Conservation (phyloP, 1,140 invertebrate species). For the Danaus melanippus region DNA sequence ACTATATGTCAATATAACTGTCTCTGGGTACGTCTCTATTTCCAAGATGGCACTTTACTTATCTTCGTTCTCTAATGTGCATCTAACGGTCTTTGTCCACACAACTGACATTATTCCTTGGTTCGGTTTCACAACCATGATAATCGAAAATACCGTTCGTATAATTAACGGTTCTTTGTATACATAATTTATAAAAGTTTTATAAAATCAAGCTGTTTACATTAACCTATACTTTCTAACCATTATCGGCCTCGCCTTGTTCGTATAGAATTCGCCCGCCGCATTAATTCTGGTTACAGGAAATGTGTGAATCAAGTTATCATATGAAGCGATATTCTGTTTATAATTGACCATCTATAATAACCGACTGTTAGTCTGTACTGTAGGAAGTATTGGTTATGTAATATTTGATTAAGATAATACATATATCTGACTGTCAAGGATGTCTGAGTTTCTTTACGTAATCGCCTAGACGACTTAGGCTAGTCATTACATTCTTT, state of each 20-base stretch:
- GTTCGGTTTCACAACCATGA: slow-evolving; percentile 15
- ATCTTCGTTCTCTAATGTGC: slow-evolving; percentile 11
- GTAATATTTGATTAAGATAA: too few species aligned
- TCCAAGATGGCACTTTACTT: slow-evolving; percentile 1
- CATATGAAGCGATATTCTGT: too few species aligned
- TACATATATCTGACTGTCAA: too few species aligned
- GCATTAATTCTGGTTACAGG: background rate
- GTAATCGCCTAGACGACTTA: too few species aligned
- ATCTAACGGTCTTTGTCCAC: slow-evolving; percentile 21
- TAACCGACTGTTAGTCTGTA: too few species aligned
- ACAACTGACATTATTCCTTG: slow-evolving; percentile 15
- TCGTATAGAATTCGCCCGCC: slow-evolving; percentile 8
- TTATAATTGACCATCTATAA: too few species aligned
- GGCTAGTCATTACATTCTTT: too few species aligned
- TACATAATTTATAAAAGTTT: slow-evolving; percentile 17
- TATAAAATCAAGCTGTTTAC: slow-evolving; percentile 14
- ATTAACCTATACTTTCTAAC: slow-evolving; percentile 15
- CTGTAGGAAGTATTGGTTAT: too few species aligned
- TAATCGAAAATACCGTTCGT: slow-evolving; percentile 24
- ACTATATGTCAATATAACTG: slow-evolving; percentile 7
- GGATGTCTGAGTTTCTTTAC: too few species aligned
- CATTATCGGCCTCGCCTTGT: slow-evolving; percentile 12
- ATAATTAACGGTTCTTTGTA: slow-evolving; percentile 19
- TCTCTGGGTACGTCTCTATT: background rate
- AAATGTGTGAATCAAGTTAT: too few species aligned